Conservation (phyloP, 2,888 invertebrate genomes). For the Catotricha subobsoleta region DNA sequence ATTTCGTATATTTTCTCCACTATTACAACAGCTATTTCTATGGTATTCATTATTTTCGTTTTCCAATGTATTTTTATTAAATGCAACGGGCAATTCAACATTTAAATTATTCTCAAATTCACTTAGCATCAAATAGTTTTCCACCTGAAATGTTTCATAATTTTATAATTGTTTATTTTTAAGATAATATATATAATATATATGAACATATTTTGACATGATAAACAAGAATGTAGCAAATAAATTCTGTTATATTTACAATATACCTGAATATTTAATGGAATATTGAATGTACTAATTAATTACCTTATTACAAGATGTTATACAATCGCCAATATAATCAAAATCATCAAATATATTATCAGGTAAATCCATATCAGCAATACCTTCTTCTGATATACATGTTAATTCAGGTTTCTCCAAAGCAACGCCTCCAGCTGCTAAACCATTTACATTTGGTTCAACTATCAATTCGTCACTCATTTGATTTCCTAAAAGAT, state of each 20-base stretch:
- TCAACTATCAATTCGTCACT: constrained; percentile 27
- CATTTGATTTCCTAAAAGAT: constrained; percentile 31
- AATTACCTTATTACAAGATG: constrained; percentile 58
- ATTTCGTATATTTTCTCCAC: too few relatives aligned
- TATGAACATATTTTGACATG: too few relatives aligned
- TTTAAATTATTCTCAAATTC: constrained; percentile 73
- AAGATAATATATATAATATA: too few relatives aligned
- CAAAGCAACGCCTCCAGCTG: constrained; percentile 16
- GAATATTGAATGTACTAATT: neutral
- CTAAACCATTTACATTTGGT: constrained; percentile 27
- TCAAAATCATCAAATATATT: constrained; percentile 60
- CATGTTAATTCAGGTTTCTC: constrained; percentile 62
- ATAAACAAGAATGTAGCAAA: too few relatives aligned
- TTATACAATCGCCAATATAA: constrained; percentile 66
- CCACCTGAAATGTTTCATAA: constrained; percentile 44
- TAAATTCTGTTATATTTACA: too few relatives aligned
- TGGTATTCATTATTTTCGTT: too few relatives aligned
- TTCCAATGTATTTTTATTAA: too few relatives aligned
- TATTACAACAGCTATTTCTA: too few relatives aligned
- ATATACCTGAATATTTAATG: too few relatives aligned
- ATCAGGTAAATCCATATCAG: constrained; percentile 66
- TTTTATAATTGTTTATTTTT: too few relatives aligned
- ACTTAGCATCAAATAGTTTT: constrained; percentile 70
- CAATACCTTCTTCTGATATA: constrained; percentile 69
- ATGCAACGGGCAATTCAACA: constrained; percentile 43